These are phyloP conservation scores for Tyto alba DNA, from an alignment of 2,113 vertebrate species.

Conservation along the genomic window DNA sequence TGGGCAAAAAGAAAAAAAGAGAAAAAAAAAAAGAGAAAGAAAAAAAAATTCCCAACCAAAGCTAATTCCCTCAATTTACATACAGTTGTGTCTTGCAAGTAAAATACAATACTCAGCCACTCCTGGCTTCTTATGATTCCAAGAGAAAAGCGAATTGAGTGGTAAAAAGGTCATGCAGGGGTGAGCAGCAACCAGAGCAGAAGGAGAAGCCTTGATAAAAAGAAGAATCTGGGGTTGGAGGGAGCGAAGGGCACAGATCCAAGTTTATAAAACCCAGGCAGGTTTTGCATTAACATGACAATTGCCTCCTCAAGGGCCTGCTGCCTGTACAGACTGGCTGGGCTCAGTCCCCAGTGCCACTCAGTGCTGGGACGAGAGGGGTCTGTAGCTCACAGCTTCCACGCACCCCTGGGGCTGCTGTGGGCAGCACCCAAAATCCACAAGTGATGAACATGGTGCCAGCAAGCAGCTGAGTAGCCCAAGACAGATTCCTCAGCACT, in stretches of 20 bases:
- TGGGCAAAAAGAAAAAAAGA: neutral
- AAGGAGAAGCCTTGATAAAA: neutral
- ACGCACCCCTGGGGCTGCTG: fast-evolving
- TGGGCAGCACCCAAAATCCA: neutral
- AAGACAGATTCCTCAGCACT: neutral
- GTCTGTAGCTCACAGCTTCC: neutral
- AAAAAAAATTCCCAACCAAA: neutral
- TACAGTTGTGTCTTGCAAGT: neutral
- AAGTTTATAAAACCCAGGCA: neutral
- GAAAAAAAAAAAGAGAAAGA: neutral
- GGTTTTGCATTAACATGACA: neutral
- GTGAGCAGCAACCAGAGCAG: neutral
- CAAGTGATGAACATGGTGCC: neutral
- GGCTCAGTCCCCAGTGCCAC: neutral
- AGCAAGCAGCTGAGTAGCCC: neutral
- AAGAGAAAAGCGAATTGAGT: neutral
- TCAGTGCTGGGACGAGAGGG: neutral
- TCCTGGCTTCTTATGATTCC: neutral
- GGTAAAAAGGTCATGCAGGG: neutral
- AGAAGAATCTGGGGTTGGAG: neutral
- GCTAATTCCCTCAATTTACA: neutral
- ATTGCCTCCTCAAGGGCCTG: neutral
- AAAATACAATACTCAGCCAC: neutral
- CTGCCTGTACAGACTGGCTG: neutral
- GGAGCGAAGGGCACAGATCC: neutral